phyloP scores from a whole-genome alignment of 2,797 vertebrate genomes.

The Nannoperca australis region DNA sequence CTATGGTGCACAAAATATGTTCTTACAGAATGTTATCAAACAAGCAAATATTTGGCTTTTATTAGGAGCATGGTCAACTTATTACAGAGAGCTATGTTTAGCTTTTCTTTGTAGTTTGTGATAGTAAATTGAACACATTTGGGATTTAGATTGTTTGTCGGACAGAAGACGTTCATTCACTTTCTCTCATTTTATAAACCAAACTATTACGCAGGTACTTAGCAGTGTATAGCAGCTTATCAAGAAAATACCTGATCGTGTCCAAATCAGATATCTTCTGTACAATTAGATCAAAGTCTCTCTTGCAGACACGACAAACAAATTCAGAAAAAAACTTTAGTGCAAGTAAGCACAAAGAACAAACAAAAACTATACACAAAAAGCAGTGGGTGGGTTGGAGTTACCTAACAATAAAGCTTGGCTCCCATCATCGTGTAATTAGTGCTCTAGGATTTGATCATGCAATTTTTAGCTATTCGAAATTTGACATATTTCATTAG shows the following conservation, averaged over 20 bases:
- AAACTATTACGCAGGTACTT: neutral
- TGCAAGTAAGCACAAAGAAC: conserved; percentile 41
- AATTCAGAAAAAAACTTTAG: conserved; percentile 29
- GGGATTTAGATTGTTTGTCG: neutral
- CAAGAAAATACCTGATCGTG: neutral
- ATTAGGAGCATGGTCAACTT: neutral
- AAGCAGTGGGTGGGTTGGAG: conserved; percentile 16
- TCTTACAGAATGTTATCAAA: neutral
- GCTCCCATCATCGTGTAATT: conserved; percentile 35
- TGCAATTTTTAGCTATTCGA: conserved; percentile 4
- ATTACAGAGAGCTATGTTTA: neutral
- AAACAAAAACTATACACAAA: conserved; percentile 24
- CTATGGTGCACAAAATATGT: neutral
- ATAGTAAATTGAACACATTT: neutral
- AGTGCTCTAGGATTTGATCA: conserved; percentile 21
- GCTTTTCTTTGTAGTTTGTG: neutral
- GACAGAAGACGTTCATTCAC: neutral
- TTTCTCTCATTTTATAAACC: neutral
- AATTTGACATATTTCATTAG: conserved; percentile 29
- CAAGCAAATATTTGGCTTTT: neutral
- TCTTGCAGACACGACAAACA: conserved; percentile 6
- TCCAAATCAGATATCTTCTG: neutral
- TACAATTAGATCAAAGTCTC: neutral
- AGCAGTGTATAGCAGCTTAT: neutral
- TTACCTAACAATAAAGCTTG: conserved; percentile 26